These are phyloP conservation scores for Drosophila trapezifrons DNA, from an alignment of 1,140 invertebrate genomes.

Conservation along the genomic window DNA sequence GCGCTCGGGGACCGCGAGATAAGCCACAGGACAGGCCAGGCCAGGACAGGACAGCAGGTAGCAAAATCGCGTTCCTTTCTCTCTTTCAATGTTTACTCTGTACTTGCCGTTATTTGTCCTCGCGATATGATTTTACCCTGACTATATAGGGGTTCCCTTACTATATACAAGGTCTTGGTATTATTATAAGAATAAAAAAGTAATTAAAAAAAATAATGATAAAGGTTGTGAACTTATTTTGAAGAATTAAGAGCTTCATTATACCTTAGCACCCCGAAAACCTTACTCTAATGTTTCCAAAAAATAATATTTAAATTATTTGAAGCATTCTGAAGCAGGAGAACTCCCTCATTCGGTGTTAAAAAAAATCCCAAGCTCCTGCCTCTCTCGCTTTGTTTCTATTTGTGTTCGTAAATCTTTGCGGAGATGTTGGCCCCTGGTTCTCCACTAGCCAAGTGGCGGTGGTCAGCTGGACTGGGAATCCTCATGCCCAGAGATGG, in stretches of 20 bases:
- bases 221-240: too few species aligned
- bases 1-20: constrained; percentile 35
- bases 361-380: not conserved
- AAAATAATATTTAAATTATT: not conserved
- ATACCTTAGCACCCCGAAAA: not conserved
- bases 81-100: constrained; percentile 59
- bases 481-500: too few species aligned
- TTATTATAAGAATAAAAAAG: not conserved
- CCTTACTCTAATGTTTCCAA: not conserved
- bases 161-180: not conserved
- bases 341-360: not conserved
- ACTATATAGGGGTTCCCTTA: not conserved
- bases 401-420: constrained; percentile 21
- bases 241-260: too few species aligned
- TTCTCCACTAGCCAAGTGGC: constrained; percentile 10
- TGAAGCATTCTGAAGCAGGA: not conserved
- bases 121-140: not conserved
- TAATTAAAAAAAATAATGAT: too few species aligned
- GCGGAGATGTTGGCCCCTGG: not conserved
- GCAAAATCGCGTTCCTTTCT: constrained; percentile 24
- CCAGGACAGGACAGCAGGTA: constrained; percentile 46
- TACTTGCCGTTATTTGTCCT: not conserved
- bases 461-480: constrained; percentile 22
- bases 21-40: constrained; percentile 37
- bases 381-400: not conserved